Percentiles rank a stretch among this genome's conserved stretches.
Conservation (phyloP, 2,113 vertebrate species). For the Myrmophylax atrothorax region DNA sequence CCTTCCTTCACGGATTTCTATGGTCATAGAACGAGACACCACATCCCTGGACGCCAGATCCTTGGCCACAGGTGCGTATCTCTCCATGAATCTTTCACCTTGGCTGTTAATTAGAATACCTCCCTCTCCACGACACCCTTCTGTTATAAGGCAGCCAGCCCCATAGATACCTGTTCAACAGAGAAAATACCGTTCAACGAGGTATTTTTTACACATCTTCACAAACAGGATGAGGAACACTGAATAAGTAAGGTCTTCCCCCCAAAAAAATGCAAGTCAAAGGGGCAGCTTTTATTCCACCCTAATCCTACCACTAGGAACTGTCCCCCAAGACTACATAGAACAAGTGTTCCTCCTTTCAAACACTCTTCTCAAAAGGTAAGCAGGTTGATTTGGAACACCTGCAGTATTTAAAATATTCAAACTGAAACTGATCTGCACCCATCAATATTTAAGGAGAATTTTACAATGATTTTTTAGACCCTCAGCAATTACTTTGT, state of each 20-base stretch:
- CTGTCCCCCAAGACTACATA: not conserved
- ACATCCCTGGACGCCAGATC: constrained; percentile 96
- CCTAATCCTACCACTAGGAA: not conserved
- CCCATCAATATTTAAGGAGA: not conserved
- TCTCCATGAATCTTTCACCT: constrained; percentile 98
- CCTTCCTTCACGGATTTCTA: constrained; percentile 98
- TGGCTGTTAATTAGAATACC: constrained; percentile 97
- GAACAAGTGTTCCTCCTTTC: not conserved
- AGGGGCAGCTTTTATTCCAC: not conserved
- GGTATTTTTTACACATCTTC: not conserved
- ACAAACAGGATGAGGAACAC: not conserved
- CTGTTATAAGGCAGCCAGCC: constrained; percentile 96
- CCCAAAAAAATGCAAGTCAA: not conserved
- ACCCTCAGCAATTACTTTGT: not conserved
- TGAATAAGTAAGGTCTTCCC: not conserved
- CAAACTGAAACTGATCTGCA: not conserved
- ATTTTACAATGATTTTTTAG: not conserved
- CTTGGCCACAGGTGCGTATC: constrained; percentile 95
- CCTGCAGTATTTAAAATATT: not conserved
- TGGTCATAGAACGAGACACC: constrained; percentile 95
- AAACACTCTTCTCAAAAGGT: not conserved
- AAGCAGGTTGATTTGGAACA: not conserved
- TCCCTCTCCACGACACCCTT: constrained; percentile 96
- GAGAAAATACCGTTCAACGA: not conserved
- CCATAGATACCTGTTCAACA: constrained; percentile 89